Evolutionary conservation across 2,113 vertebrate species (phyloP), one percentile per base, ranked within the genome.

Genomic region (Mus musculus): DNA sequence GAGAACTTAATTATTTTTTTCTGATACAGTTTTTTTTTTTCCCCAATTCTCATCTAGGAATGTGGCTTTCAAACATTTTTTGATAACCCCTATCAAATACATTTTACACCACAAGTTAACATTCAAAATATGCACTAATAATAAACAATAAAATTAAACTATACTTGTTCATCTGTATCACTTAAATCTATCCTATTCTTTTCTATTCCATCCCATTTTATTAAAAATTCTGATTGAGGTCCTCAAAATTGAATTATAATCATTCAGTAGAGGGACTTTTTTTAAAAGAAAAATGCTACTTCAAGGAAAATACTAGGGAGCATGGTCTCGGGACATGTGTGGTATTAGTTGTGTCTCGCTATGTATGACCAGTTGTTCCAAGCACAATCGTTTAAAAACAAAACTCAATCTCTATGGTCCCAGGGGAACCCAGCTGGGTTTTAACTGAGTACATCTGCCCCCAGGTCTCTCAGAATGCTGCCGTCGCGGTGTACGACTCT

Each of bases 1-100:
- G 28, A 46, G 5, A 65, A n/a, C 76, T 93, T 39, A 63, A 5
- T 13, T 93, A 75, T 82, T 94, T 89, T 49, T 86, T 89, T 95
- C 13, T 39, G 56, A 88, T 90, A 82, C 20, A 5, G 54, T 52
- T 26, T 89, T 89, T 42, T 42, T 42, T 42, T 42, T 78, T 6
- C 13, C 26, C 95, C 2, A 61, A 28, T 49, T 89, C 16, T 17
- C 33, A 46, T 78, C 86, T 30, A 94, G 30, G 5, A 2, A 75
- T 85, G 6, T 93, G 36, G 22, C 14, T 88, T 88, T 86, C 30
- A 56, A 91, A 63, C 4, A 81, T 39, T 63, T 22, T 81, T 63
- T 36, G 28, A 16, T n/a, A 77, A 72, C 13, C 89, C 82, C 28
- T 91, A 72, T 13, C 84, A 92, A 77, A 88, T 90, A 69, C 13